Conservation (phyloP, 30 jellyfish, hydroid and myxozoan genomes). For the Turritopsis dohrnii region DNA sequence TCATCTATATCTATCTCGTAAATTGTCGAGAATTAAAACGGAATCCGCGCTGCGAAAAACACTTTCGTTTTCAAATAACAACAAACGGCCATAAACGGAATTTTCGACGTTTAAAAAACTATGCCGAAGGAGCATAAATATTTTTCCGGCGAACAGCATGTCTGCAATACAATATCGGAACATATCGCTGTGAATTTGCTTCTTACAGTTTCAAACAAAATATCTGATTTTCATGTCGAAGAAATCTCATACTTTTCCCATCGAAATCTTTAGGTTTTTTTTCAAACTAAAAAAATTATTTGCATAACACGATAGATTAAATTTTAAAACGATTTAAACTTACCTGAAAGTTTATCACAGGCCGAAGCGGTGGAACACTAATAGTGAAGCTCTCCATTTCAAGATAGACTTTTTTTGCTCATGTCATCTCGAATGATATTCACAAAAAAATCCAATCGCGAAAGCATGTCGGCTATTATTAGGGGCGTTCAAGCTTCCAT, state of each 20-base stretch:
- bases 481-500: conserved; percentile 30
- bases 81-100: not conserved
- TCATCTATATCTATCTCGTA: too few species aligned
- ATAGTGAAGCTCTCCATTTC: conserved; percentile 52
- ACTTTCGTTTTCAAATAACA: not conserved
- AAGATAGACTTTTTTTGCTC: not conserved
- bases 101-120: not conserved
- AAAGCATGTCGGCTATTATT: conserved; percentile 13
- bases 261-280: too few species aligned
- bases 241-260: not conserved
- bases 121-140: not conserved
- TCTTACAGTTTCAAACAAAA: not conserved
- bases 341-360: conserved; percentile 85
- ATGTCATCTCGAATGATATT: conserved; percentile 2
- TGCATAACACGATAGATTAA: too few species aligned
- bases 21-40: not conserved
- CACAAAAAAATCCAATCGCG: not conserved
- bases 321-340: not conserved
- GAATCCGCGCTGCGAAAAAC: not conserved
- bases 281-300: too few species aligned
- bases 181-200: not conserved
- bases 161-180: not conserved
- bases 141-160: not conserved
- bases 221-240: not conserved
- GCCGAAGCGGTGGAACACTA: conserved; percentile 92